Base-by-base conservation (phyloP, 2,797 vertebrate species). In the Mormyrus hasselquistii region DNA sequence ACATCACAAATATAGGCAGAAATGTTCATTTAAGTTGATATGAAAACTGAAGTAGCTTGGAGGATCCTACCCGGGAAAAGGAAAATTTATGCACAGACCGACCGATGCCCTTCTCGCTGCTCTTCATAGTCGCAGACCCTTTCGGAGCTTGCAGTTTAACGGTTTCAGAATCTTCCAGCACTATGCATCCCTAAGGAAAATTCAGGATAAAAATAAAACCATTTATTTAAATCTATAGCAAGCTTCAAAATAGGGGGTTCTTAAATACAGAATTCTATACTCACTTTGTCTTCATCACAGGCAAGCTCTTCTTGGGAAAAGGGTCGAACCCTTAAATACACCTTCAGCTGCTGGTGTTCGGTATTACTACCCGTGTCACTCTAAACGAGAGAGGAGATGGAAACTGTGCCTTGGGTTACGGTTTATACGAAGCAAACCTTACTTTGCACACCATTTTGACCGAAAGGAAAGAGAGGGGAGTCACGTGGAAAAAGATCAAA, bases 261-360 rank as follows among this genome's bases (percentile, higher is more conserved):
- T 52, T 49, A 0, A 25, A 49, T 7, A 82, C 52, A 83, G 8
- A 53, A 55, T 12, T 25, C 25, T 57, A 86, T n/a, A 79, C 12
- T 16, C 92, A 98, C 97, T 97, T 98, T 97, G 90, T 96, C 94
- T 90, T 98, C 96, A 0, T 93, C 89, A 89, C 91, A 94, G 88
- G 92, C 92, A 59, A 96, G 93, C n/a, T 98, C 97, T n/a, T 95
- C 94, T 88, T 95, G 89, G 25, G 96, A 97, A 90, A 98, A 98
- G 0, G 98, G 97, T 0, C 97, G 92, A 47, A 98, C 94, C 93
- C 97, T 90, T 91, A 98, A 93, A 90, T 97, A 98, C 47, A 98
- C 97, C 44, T 94, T 96, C 93, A 98, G 93, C 41, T 95, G 96
- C 73, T 95, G 96, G 73, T 94, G 91, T 53, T 92, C 95, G n/a